A percentile compares a stretch with the other conserved stretches of the same genome.
These are phyloP conservation scores for Progne subis DNA, from an alignment of 2,113 vertebrate genomes.

Conservation along the genomic window DNA sequence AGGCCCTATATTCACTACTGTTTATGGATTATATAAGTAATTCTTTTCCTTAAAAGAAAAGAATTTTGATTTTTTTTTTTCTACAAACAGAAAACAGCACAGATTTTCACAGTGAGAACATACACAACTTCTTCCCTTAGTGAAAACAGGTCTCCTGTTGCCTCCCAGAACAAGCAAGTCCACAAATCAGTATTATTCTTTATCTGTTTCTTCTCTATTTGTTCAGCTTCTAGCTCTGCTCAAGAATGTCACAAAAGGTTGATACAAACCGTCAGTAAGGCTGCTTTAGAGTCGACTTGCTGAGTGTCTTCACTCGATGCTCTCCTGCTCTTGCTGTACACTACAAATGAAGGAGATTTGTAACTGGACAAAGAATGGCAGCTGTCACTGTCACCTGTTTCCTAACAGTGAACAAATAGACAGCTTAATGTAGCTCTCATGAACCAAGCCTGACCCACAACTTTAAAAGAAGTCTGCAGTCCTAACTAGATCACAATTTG, in stretches of 20 bases:
- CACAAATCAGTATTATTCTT: background rate
- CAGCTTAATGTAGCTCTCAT: background rate
- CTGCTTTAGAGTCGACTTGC: conserved; percentile 84
- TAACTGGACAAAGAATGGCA: background rate
- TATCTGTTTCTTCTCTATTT: background rate
- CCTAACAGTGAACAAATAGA: background rate
- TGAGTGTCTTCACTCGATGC: conserved; percentile 82
- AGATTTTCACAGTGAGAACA: background rate
- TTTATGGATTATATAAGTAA: background rate
- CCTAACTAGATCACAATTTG: background rate
- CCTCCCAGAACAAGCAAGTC: background rate
- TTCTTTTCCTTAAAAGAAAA: background rate
- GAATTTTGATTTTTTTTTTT: background rate
- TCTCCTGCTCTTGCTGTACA: conserved; percentile 76
- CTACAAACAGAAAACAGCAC: background rate
- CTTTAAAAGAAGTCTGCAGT: background rate
- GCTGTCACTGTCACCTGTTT: background rate
- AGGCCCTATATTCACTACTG: background rate
- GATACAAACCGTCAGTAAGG: conserved; percentile 82
- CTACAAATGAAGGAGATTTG: conserved; percentile 58
- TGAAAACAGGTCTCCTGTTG: background rate
- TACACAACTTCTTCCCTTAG: background rate
- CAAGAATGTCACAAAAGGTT: background rate
- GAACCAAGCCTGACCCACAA: background rate
- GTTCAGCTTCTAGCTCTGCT: background rate